These are phyloP conservation scores for Choristoneura rosaceana DNA, from an alignment of 2,888 invertebrate species.

Conservation along the genomic window DNA sequence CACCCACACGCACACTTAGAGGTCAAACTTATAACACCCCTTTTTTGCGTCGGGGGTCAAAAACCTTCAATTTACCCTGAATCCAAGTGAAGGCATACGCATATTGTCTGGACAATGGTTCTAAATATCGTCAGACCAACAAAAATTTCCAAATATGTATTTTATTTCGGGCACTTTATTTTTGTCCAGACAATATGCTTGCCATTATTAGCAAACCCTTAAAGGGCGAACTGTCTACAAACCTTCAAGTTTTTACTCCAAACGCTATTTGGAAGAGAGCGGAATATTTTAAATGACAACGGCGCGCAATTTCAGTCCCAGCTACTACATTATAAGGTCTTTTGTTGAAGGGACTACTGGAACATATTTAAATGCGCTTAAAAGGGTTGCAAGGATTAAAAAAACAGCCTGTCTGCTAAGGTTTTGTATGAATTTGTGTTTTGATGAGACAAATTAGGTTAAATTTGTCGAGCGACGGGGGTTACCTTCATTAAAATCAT, in stretches of 20 bases:
- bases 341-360: not conserved
- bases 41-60: too few species aligned
- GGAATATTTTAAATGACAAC: constrained; percentile 10
- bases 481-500: not conserved
- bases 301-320: not conserved
- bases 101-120: too few species aligned
- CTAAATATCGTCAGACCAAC: not conserved
- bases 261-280: not conserved
- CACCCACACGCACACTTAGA: too few species aligned
- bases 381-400: constrained; percentile 9
- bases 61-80: too few species aligned
- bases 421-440: constrained; percentile 8
- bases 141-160: not conserved
- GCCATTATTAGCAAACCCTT: constrained; percentile 6
- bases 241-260: constrained; percentile 17
- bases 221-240: constrained; percentile 16
- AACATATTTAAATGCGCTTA: constrained; percentile 14
- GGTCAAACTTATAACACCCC: too few species aligned
- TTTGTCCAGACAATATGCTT: not conserved
- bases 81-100: too few species aligned
- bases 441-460: not conserved
- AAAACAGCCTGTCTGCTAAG: constrained; percentile 8
- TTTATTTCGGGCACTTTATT: not conserved
- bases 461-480: not conserved
- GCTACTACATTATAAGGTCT: not conserved